Percentiles rank a stretch among this genome's conserved stretches.
Evolutionary conservation across 2,113 vertebrate genomes (phyloP).

Genomic region (Dasyornis broadbenti): DNA sequence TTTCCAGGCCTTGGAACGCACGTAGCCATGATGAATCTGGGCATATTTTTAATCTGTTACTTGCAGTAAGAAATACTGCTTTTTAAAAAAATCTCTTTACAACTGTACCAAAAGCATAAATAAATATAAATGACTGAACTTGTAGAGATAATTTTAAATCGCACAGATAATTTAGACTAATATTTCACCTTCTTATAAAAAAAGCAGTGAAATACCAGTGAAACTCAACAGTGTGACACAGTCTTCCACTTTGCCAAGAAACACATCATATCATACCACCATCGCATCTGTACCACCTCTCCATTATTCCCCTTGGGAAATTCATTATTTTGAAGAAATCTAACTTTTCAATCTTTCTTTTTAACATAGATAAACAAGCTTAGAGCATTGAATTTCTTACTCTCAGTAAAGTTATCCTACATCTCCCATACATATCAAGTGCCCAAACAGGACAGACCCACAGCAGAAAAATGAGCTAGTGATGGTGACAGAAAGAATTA

Average conservation of each 20-base stretch:
- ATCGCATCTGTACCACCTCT: not conserved
- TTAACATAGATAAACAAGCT: not conserved
- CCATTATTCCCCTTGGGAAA: not conserved
- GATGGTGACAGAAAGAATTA: not conserved
- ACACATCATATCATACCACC: rapidly evolving
- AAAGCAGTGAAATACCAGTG: not conserved
- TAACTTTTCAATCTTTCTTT: not conserved
- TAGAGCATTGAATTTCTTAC: not conserved
- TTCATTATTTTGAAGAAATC: not conserved
- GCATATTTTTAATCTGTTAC: not conserved
- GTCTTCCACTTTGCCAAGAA: not conserved
- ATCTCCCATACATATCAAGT: not conserved
- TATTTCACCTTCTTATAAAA: not conserved
- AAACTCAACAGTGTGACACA: not conserved
- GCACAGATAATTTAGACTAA: not conserved
- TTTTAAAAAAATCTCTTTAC: not conserved
- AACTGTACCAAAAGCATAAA: not conserved
- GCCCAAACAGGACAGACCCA: not conserved
- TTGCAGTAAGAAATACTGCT: not conserved
- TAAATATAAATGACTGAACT: not conserved
- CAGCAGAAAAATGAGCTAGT: not conserved
- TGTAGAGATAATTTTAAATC: not conserved
- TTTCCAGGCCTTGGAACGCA: not conserved
- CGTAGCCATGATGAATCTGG: not conserved
- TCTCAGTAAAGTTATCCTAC: not conserved